Percentiles rank a stretch among this genome's conserved stretches.
phyloP scores from a whole-genome alignment of 1,140 invertebrate species.

The Atta texana region DNA sequence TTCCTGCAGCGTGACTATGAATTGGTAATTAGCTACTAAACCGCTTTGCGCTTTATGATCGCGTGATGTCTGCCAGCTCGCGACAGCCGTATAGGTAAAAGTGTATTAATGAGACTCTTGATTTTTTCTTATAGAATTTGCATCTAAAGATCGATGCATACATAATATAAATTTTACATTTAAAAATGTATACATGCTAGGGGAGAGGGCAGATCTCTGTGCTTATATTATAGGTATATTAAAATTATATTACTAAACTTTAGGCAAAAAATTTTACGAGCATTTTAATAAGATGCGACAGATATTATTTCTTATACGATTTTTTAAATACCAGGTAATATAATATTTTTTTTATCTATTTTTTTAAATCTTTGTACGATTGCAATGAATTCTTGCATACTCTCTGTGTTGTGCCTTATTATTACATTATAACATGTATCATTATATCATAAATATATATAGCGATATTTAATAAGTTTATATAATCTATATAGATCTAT shows the following conservation, averaged over 20 bases:
- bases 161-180: not conserved
- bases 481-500: slow-evolving; percentile 23
- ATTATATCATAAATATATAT: slow-evolving; percentile 32
- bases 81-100: not conserved
- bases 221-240: too few species aligned
- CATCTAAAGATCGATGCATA: not conserved
- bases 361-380: not conserved
- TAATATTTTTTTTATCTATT: not conserved
- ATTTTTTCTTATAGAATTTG: not conserved
- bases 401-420: not conserved
- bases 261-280: not conserved
- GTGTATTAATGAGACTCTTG: not conserved
- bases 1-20: slow-evolving; percentile 19
- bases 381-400: not conserved
- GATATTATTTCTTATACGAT: not conserved
- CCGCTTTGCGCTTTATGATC: slow-evolving; percentile 22
- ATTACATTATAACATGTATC: slow-evolving; percentile 19
- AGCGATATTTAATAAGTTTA: not conserved
- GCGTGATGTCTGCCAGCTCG: not conserved
- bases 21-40: slow-evolving; percentile 50
- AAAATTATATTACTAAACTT: not conserved
- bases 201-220: not conserved
- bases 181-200: not conserved
- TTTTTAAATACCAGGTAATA: not conserved
- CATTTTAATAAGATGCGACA: not conserved